Evolutionary conservation across 2,797 vertebrate genomes (phyloP).

Genomic region (Molossus molossus): DNA sequence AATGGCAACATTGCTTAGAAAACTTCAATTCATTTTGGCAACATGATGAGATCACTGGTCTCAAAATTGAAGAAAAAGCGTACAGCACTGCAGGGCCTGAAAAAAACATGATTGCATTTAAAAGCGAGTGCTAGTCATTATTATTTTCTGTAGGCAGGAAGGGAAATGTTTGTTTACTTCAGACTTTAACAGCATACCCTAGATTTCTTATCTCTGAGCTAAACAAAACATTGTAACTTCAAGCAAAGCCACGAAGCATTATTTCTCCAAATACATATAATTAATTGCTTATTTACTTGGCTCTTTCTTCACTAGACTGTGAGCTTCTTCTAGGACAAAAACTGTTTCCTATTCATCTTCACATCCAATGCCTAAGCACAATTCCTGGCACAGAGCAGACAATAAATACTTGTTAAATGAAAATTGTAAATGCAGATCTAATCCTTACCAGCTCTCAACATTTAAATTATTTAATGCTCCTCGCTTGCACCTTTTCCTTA

Average conservation of each 20-base stretch:
- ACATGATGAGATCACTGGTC: slow-evolving; percentile 4
- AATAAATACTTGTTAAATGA: slow-evolving; percentile 50
- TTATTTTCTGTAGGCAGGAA: slow-evolving; percentile 24
- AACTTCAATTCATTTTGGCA: slow-evolving; percentile 58
- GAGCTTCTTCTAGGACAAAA: slow-evolving; percentile 12
- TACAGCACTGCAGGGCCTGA: neutral
- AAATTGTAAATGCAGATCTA: slow-evolving; percentile 26
- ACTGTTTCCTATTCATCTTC: neutral
- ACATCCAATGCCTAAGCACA: neutral
- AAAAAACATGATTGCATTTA: neutral
- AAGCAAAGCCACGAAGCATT: slow-evolving; percentile 9
- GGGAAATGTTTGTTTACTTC: slow-evolving; percentile 47
- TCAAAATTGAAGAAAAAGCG: slow-evolving; percentile 24
- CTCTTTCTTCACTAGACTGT: neutral
- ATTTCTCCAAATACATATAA: slow-evolving; percentile 57
- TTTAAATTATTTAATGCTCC: neutral
- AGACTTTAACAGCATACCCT: slow-evolving; percentile 13
- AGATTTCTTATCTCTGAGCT: slow-evolving; percentile 21
- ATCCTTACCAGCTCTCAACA: neutral
- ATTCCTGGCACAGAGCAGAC: neutral
- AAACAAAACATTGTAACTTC: slow-evolving; percentile 53
- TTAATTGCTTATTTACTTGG: slow-evolving; percentile 8
- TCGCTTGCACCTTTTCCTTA: slow-evolving; percentile 35
- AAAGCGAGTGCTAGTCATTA: neutral
- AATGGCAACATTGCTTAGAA: slow-evolving; percentile 46